These are phyloP conservation scores for Myoxocephalus aenaeus DNA, from an alignment of 2,797 vertebrate species.

Conservation along the genomic window DNA sequence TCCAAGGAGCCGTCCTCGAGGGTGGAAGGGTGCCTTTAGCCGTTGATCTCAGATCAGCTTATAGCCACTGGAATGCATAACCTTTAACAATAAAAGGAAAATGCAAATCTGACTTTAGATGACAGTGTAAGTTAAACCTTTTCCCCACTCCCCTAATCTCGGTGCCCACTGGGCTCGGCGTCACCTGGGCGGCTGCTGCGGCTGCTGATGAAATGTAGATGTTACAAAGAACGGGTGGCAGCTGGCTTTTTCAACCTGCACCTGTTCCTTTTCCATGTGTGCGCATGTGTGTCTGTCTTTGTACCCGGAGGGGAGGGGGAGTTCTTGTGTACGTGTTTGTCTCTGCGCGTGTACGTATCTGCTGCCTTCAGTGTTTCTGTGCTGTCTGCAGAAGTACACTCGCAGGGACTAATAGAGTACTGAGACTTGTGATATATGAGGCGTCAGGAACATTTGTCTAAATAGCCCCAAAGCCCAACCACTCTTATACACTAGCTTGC, in stretches of 20 bases:
- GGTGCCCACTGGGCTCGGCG: conserved; percentile 62
- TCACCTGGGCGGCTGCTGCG: conserved; percentile 65
- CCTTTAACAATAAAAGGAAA: conserved; percentile 81
- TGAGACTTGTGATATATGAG: conserved; percentile 72
- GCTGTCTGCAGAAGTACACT: conserved; percentile 68
- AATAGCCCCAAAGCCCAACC: conserved; percentile 58
- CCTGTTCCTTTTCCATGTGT: conserved; percentile 64
- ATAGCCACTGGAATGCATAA: conserved; percentile 73
- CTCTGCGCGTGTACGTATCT: conserved; percentile 21
- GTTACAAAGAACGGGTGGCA: conserved; percentile 70
- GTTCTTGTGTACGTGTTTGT: conserved; percentile 20
- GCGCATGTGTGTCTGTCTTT: conserved; percentile 41
- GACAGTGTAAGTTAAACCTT: conserved; percentile 73
- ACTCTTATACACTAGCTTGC: conserved; percentile 34
- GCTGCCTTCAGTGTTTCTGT: conserved; percentile 67
- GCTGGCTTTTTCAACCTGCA: conserved; percentile 71
- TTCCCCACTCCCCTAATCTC: conserved; percentile 71
- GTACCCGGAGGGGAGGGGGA: background rate
- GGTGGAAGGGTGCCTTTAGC: conserved; percentile 55
- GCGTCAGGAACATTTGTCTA: conserved; percentile 69
- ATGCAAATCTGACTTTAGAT: conserved; percentile 82
- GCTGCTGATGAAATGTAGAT: conserved; percentile 72
- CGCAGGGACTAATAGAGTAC: conserved; percentile 57
- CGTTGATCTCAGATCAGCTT: conserved; percentile 78
- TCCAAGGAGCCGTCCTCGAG: conserved; percentile 36